Conservation (phyloP, 1,140 invertebrate species). For the Drosophila baimaii region DNA sequence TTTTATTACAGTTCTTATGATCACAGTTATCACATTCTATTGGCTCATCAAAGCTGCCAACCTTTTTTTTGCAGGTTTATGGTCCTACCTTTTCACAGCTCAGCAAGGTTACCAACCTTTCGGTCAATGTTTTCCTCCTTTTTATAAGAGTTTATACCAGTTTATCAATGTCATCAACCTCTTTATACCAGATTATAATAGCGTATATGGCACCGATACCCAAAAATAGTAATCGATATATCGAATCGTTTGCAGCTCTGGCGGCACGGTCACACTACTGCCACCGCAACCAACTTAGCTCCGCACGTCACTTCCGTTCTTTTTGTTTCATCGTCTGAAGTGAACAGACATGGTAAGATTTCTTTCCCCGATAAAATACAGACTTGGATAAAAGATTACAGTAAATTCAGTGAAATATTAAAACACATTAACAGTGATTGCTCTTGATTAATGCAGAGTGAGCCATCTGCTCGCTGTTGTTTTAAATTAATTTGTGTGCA, state of each 20-base stretch:
- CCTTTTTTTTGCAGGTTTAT: too few relatives aligned
- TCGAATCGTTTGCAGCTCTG: too few relatives aligned
- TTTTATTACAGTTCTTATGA: too few relatives aligned
- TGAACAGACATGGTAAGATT: conserved; percentile 80
- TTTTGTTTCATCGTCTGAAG: conserved; percentile 78
- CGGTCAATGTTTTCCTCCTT: too few relatives aligned
- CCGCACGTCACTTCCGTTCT: conserved; percentile 58
- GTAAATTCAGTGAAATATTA: neutral
- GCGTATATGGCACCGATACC: too few relatives aligned
- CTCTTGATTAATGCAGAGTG: neutral
- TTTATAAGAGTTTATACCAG: too few relatives aligned
- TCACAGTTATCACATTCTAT: too few relatives aligned
- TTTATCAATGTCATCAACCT: too few relatives aligned
- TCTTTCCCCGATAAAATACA: neutral
- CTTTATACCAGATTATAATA: too few relatives aligned
- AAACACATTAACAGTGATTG: neutral
- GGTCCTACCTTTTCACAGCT: too few relatives aligned
- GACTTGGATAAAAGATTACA: neutral
- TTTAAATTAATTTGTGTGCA: neutral
- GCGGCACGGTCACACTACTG: neutral
- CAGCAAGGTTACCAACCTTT: too few relatives aligned
- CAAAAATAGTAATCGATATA: neutral
- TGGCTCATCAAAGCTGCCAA: too few relatives aligned
- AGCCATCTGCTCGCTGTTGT: neutral
- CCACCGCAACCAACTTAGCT: conserved; percentile 49